Conservation (phyloP, 2,797 vertebrate species). For the Podarcis lilfordi region DNA sequence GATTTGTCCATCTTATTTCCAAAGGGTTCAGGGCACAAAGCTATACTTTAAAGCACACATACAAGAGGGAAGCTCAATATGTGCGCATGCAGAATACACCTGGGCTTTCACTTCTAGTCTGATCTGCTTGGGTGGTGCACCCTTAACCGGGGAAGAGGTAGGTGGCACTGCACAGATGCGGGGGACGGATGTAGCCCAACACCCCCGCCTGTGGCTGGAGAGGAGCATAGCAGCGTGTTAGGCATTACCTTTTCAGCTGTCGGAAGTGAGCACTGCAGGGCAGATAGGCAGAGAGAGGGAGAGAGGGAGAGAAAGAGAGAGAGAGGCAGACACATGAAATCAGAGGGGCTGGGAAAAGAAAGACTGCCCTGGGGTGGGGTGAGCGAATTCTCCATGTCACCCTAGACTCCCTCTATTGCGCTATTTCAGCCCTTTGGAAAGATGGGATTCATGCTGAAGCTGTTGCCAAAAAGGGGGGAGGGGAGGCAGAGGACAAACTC, state of each 20-base stretch:
- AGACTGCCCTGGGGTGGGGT: background rate
- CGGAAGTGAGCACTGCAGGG: constrained; percentile 58
- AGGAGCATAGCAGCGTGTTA: background rate
- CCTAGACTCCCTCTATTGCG: background rate
- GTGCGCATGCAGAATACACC: background rate
- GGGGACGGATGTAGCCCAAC: background rate
- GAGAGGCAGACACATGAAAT: constrained; percentile 42
- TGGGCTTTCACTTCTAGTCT: background rate
- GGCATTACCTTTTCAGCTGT: constrained; percentile 57
- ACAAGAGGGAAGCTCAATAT: background rate
- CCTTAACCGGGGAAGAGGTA: background rate
- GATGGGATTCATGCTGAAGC: background rate
- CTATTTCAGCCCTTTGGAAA: background rate
- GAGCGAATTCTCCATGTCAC: background rate
- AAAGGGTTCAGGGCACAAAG: background rate
- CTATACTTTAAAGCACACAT: background rate
- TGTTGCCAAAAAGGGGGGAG: background rate
- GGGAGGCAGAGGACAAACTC: background rate
- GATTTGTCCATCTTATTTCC: background rate
- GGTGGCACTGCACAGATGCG: background rate
- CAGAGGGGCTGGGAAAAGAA: background rate
- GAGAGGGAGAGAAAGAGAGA: constrained; percentile 30
- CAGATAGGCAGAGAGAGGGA: constrained; percentile 34
- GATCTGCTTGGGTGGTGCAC: background rate
- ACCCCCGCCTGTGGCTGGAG: background rate